Evolutionary conservation across 2,888 invertebrate genomes (phyloP), one percentile per base, ranked within the genome.

Genomic region (Watsonalla binaria): DNA sequence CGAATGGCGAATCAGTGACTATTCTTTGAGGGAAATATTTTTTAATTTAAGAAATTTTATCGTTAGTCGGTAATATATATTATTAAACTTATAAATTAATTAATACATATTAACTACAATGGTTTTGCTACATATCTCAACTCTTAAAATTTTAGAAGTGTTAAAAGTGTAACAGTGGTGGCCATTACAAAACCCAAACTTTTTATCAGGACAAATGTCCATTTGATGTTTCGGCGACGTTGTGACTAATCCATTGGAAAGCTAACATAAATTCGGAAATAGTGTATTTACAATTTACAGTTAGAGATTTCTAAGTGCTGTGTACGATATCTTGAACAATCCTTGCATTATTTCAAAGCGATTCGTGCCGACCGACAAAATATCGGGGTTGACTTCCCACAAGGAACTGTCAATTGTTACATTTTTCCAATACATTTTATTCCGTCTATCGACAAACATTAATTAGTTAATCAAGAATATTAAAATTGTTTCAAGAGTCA

Each of bases 211-310:
- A 87, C 87, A 84, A 90, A 88, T 89, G 89, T 90, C 90, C 86
- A 89, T 84, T 89, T 88, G 90, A 90, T 90, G 90, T 90, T 90
- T 90, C 89, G 90, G 90, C 90, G 90, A 90, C 89, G 87, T 87
- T 88, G 89, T 89, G 88, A 86, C 87, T 88, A 86, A 89, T 90
- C 80, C 73, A 78, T 73, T 67, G 66, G 67, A 77, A 82, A 80
- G 70, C 71, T 76, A 74, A 74, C 76, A 76, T 67, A 78, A 82
- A 82, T 80, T 83, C 73, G 71, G 70, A 66, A 80, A 72, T 73
- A 71, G 77, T 83, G 76, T 71, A 78, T 72, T 74, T 78, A 70
- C 70, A 73, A 61, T 53, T 68, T 57, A 58, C 63, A 59, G 66
- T 80, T 74, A 72, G 66, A 69, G 73, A 78, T 72, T 68, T 62